Evolutionary conservation across 1,140 invertebrate species (phyloP).

Genomic region (Macrosteles quadrilineatus): DNA sequence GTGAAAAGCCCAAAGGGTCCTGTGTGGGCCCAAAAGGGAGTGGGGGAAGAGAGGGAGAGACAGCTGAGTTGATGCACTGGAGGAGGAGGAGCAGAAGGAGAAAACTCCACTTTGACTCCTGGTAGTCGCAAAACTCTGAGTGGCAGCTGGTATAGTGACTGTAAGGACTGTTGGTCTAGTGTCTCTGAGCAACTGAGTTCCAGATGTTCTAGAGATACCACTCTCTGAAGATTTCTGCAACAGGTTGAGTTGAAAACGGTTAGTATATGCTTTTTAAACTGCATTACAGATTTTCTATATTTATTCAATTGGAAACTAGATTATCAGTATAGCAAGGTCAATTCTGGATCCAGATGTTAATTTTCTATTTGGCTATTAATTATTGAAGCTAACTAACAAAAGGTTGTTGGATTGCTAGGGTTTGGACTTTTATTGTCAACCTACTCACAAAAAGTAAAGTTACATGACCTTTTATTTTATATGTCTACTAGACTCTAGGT

Average conservation of each 20-base stretch:
- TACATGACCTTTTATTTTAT: too few relatives aligned
- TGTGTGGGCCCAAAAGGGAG: neutral
- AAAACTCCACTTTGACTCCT: neutral
- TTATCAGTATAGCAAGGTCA: neutral
- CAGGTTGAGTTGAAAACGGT: neutral
- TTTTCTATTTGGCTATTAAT: neutral
- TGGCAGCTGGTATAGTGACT: neutral
- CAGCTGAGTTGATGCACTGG: neutral
- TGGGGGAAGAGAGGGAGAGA: neutral
- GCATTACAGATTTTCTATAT: neutral
- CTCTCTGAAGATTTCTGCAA: neutral
- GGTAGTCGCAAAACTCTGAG: neutral
- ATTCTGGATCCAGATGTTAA: neutral
- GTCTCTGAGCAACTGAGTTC: neutral
- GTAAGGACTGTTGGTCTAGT: neutral
- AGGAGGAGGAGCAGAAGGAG: neutral
- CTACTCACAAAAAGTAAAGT: too few relatives aligned
- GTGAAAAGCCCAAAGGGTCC: conserved; percentile 8
- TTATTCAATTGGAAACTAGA: neutral
- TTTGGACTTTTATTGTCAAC: too few relatives aligned
- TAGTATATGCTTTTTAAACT: neutral
- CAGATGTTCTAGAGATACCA: neutral
- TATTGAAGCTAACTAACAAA: too few relatives aligned
- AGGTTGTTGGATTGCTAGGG: too few relatives aligned
- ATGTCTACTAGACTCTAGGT: too few relatives aligned